Percentiles rank a stretch among this genome's conserved stretches.
Evolutionary conservation across 2,797 vertebrate species (phyloP).

Genomic region (Siniperca obscura): DNA sequence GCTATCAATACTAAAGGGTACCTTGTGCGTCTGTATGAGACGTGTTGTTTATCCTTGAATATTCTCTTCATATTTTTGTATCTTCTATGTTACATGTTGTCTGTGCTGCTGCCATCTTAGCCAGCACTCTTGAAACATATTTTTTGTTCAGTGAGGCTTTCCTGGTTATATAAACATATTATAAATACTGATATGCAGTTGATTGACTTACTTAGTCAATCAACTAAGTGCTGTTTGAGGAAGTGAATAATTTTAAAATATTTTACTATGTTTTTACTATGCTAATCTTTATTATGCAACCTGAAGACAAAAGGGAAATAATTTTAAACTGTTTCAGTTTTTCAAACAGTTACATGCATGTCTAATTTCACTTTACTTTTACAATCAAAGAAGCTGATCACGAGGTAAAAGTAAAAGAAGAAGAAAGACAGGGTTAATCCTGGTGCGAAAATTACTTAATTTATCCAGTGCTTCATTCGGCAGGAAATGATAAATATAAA

Average conservation of each 20-base stretch:
- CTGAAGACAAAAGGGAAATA: background rate
- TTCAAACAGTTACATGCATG: background rate
- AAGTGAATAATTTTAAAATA: background rate
- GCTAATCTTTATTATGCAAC: background rate
- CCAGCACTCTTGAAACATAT: background rate
- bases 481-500: background rate
- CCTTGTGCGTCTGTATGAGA: no score
- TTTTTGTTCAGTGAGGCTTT: background rate
- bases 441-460: background rate
- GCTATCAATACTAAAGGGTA: no score
- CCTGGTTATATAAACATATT: background rate
- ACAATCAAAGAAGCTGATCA: background rate
- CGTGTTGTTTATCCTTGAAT: background rate
- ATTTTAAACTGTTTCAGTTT: background rate
- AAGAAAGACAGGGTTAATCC: background rate
- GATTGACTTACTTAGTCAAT: background rate
- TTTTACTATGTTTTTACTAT: no score
- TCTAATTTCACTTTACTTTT: background rate
- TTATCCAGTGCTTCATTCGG: background rate
- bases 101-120: no score
- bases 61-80: no score
- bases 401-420: no score
- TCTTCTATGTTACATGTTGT: no score
- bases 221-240: background rate
- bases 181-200: background rate